Conservation (phyloP, 2,113 vertebrate species). For the Octodon degus region DNA sequence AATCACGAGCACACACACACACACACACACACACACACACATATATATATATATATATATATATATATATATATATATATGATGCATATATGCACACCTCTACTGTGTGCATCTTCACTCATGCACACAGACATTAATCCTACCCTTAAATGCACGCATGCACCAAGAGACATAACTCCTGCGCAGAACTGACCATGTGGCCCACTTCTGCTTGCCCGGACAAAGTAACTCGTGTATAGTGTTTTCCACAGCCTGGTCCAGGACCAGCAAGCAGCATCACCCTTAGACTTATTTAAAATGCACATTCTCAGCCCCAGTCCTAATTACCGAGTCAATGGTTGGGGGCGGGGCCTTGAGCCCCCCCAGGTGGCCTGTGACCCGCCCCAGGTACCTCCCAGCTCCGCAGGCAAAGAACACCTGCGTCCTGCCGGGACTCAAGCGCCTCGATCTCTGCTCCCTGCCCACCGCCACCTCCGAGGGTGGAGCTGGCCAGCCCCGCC, state of each 20-base stretch:
- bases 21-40: no score
- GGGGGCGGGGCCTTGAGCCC: neutral
- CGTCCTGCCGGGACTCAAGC: neutral
- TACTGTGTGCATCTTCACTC: no score
- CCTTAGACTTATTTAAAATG: neutral
- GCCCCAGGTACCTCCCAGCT: neutral
- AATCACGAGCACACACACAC: no score
- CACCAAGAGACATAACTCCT: neutral
- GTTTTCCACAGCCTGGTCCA: neutral
- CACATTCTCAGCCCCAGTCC: neutral
- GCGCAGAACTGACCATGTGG: accelerated
- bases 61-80: no score
- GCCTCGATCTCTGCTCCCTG: neutral
- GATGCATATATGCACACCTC: no score
- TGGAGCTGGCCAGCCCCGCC: constrained; percentile 65
- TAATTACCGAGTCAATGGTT: neutral
- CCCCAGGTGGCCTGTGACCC: neutral
- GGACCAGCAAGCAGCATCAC: neutral
- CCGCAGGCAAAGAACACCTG: no score
- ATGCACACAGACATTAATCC: neutral
- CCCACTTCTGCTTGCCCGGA: neutral
- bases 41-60: no score
- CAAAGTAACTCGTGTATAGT: accelerated
- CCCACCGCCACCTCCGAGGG: neutral
- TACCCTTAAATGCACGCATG: neutral